Conservation (phyloP, 2,113 vertebrate genomes). For the Pseudolaguvia tuberculata region DNA sequence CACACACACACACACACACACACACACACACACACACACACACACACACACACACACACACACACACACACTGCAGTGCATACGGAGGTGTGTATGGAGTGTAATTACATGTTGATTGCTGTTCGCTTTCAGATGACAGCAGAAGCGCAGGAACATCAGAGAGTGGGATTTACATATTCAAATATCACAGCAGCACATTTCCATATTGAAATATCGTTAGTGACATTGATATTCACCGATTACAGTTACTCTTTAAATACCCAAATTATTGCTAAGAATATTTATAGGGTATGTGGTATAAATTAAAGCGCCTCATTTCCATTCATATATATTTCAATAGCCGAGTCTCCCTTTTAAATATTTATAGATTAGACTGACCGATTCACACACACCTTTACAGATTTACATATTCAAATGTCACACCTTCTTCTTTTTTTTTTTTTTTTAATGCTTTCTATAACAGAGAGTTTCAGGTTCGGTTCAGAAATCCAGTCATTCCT, state of each 20-base stretch:
- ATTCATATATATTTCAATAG: not conserved
- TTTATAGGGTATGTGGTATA: not conserved
- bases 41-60: not conserved
- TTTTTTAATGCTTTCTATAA: not conserved
- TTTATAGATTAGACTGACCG: not conserved
- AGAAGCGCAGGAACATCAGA: slow-evolving; percentile 14
- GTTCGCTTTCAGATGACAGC: not conserved
- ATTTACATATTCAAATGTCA: slow-evolving; percentile 2
- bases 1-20: not conserved
- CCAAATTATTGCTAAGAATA: not conserved
- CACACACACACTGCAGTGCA: too few species aligned
- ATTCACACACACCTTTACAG: not conserved
- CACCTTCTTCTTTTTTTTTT: not conserved
- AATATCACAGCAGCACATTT: not conserved
- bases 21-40: not conserved
- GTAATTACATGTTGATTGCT: slow-evolving; percentile 20
- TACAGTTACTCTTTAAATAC: not conserved
- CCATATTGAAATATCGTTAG: slow-evolving; percentile 5
- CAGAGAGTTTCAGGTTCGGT: not conserved
- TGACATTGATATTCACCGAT: not conserved
- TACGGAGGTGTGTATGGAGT: not conserved
- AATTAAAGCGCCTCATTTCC: not conserved
- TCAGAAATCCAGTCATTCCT: not conserved
- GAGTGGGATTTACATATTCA: slow-evolving; percentile 7
- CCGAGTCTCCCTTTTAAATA: not conserved